These are phyloP conservation scores for Ptilorrhoa leucosticta DNA, from an alignment of 2,113 vertebrate genomes.

Conservation along the genomic window DNA sequence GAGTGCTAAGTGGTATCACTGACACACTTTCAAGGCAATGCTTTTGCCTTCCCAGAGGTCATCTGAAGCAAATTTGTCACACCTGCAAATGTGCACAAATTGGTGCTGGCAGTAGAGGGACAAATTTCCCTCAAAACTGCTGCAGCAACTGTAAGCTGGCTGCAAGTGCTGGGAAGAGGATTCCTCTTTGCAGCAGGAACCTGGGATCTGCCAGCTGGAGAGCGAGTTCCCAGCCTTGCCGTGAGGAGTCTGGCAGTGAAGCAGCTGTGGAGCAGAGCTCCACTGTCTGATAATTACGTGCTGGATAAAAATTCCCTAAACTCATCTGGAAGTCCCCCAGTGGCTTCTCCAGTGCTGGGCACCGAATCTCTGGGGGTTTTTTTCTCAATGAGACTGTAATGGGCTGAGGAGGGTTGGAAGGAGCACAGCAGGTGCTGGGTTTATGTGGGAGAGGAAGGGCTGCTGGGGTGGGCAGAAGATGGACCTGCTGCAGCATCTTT, in stretches of 20 bases:
- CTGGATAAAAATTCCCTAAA: neutral
- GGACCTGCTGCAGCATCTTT: neutral
- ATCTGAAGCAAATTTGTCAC: neutral
- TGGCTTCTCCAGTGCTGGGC: neutral
- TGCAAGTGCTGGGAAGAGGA: neutral
- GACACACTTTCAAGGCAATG: neutral
- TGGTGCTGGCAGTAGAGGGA: neutral
- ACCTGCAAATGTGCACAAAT: constrained; percentile 6
- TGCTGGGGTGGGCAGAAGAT: neutral
- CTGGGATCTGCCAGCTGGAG: neutral
- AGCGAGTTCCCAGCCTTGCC: fast-evolving
- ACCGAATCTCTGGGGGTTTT: neutral
- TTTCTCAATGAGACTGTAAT: neutral
- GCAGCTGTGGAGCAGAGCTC: neutral
- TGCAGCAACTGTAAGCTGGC: neutral
- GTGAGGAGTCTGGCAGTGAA: neutral
- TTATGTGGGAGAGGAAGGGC: neutral
- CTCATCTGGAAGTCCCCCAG: neutral
- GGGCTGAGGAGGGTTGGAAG: neutral
- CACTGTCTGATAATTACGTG: neutral
- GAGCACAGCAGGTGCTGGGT: fast-evolving
- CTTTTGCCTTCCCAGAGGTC: constrained; percentile 30
- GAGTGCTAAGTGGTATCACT: constrained; percentile 22
- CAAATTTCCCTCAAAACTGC: neutral
- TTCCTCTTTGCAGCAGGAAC: neutral